Evolutionary conservation across 2,797 vertebrate genomes (phyloP).

Genomic region (Melanotaenia boesemani): DNA sequence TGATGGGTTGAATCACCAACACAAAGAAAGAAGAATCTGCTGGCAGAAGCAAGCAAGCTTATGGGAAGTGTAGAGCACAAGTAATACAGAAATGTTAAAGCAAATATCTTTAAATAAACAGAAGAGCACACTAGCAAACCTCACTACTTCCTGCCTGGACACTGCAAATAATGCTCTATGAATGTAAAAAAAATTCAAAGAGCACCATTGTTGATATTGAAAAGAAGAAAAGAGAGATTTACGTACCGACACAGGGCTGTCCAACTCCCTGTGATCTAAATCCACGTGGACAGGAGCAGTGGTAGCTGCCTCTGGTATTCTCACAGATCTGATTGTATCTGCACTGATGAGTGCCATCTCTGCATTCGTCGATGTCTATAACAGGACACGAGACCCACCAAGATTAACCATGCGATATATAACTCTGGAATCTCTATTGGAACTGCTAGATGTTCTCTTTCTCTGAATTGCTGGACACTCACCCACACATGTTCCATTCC

Average conservation of each 20-base stretch:
- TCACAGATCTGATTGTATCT: constrained; percentile 96
- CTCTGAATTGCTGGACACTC: constrained; percentile 61
- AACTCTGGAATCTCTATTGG: background rate
- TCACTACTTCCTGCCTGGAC: background rate
- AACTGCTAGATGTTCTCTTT: background rate
- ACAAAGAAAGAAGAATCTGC: constrained; percentile 25
- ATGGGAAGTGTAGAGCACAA: constrained; percentile 11
- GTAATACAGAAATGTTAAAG: constrained; percentile 1
- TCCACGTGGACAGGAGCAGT: constrained; percentile 92
- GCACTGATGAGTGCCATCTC: constrained; percentile 93
- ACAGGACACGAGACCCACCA: constrained; percentile 16
- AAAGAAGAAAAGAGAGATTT: background rate
- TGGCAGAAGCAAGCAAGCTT: constrained; percentile 52
- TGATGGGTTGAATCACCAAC: constrained; percentile 25
- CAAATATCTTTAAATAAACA: background rate
- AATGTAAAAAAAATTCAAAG: background rate
- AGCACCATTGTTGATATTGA: background rate
- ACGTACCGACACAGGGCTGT: constrained; percentile 92
- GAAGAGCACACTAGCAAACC: background rate
- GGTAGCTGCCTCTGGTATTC: constrained; percentile 93
- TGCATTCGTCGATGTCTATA: constrained; percentile 95
- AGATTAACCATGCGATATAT: background rate
- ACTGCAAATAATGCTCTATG: background rate
- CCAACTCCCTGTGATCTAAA: constrained; percentile 91
- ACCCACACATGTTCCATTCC: constrained; percentile 94